Base-by-base conservation (phyloP, 2,888 invertebrate genomes). In the Drosophila mimica region DNA sequence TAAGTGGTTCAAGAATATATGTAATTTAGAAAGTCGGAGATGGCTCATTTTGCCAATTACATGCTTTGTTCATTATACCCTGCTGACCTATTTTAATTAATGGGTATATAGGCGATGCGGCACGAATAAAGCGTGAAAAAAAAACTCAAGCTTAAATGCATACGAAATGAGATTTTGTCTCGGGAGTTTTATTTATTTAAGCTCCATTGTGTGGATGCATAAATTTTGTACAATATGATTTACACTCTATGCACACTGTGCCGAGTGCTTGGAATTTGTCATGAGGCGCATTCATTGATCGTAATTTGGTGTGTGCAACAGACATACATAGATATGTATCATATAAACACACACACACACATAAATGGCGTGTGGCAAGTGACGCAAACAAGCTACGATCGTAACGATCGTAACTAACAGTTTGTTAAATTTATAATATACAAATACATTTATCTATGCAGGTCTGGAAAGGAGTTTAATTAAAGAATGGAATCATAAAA, bases 141-240 rank as follows among this genome's bases (percentile, higher is more conserved):
- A 61, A 60, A 43, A 73, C 68, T 74, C 74, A 82, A 76, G 85
- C 83, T 91, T 87, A 91, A 91, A 87, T 89, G 90, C 91, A 90
- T 91, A 91, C 80, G 79, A 88, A 90, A 91, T 87, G 89, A 90
- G 86, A 70, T 76, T 76, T 79, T 79, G 79, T 84, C 76, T 82
- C 73, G 69, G 63, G 33, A 71, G 69, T 74, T 75, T 81, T 75
- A 77, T 73, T 82, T 82, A 82, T 77, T 77, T 70, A 68, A 75
- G 70, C 76, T 71, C 43, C 71, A 80, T 77, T 77, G 65, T 75
- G 64, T 70, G n/a, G 70, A 62, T 38, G 38, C 38, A 56, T 66
- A 79, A 73, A 81, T 74, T 83, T 74, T 76, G 69, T 82, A 73
- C 76, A 66, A 81, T 72, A 79, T 84, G 82, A 79, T 84, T 87